These are phyloP conservation scores for Drosophila stalkeri DNA, from an alignment of 2,888 invertebrate species.

Conservation along the genomic window DNA sequence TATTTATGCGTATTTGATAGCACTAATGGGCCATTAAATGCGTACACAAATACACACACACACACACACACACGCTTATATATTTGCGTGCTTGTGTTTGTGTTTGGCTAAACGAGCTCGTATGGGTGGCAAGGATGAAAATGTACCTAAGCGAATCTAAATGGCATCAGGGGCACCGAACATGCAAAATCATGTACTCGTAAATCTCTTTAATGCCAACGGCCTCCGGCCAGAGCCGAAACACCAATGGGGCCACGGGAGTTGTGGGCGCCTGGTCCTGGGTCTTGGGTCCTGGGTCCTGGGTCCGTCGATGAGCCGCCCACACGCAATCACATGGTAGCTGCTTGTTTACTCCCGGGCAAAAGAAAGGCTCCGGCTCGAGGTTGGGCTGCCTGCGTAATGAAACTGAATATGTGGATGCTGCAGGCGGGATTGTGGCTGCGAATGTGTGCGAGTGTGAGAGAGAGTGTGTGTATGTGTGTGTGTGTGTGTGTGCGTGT, in stretches of 20 bases:
- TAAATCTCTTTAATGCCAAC: slow-evolving; percentile 82
- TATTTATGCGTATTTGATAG: slow-evolving; percentile 84
- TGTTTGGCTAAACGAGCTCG: slow-evolving; percentile 32
- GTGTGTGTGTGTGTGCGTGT: slow-evolving; percentile 40
- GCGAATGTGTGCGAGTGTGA: not conserved
- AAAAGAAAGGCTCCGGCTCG: slow-evolving; percentile 34
- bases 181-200: slow-evolving; percentile 84
- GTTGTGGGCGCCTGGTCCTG: slow-evolving; percentile 25
- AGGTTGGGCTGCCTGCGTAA: slow-evolving; percentile 53
- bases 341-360: slow-evolving; percentile 65
- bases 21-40: slow-evolving; percentile 82
- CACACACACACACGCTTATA: slow-evolving; percentile 50
- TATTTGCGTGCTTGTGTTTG: slow-evolving; percentile 22
- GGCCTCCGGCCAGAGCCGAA: slow-evolving; percentile 66
- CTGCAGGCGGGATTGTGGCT: slow-evolving; percentile 11
- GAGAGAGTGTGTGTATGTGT: slow-evolving; percentile 2
- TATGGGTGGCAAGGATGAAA: slow-evolving; percentile 71
- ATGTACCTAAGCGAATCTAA: slow-evolving; percentile 81
- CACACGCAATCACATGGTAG: slow-evolving; percentile 57
- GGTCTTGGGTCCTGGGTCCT: slow-evolving; percentile 28
- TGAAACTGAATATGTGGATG: slow-evolving; percentile 63
- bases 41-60: slow-evolving; percentile 75
- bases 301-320: slow-evolving; percentile 46
- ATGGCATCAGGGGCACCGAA: slow-evolving; percentile 80
- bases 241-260: slow-evolving; percentile 39